Evolutionary conservation across 1,140 invertebrate genomes (phyloP).

Genomic region (Physella acuta): DNA sequence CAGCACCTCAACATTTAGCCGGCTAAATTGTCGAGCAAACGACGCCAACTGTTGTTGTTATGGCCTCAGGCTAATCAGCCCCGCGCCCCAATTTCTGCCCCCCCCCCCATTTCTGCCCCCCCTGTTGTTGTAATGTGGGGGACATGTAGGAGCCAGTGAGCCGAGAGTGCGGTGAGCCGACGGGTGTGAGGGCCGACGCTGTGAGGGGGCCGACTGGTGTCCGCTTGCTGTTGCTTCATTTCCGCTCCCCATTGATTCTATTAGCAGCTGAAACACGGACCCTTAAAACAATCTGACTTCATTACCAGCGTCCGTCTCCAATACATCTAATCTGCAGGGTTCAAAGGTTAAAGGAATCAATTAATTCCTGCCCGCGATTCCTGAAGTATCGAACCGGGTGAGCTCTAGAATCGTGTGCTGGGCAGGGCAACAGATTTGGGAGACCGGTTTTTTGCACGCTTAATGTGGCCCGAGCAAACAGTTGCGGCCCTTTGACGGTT

Average conservation of each 20-base stretch:
- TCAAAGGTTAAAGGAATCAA: slow-evolving; percentile 1
- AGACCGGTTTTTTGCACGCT: not conserved
- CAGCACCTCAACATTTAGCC: no score
- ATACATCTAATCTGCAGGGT: slow-evolving; percentile 2
- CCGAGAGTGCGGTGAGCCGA: no score
- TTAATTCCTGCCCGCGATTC: not conserved
- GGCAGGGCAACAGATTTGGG: not conserved
- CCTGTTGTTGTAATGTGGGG: no score
- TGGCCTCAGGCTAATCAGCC: no score
- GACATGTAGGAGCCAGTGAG: no score
- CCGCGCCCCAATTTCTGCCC: no score
- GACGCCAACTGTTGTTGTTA: no score
- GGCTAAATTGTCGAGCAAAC: no score
- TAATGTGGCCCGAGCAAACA: not conserved
- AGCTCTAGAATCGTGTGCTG: not conserved
- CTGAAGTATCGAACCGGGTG: not conserved
- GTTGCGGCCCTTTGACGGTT: slow-evolving; percentile 1
- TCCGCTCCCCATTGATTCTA: slow-evolving; percentile 9
- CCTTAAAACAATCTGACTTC: not conserved
- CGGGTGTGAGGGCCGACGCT: no score
- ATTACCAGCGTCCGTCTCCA: no score
- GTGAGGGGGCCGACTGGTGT: not conserved
- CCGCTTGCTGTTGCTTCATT: slow-evolving; percentile 5
- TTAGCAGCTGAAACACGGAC: not conserved
- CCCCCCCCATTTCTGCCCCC: no score